Percentiles rank a stretch among this genome's conserved stretches.
These are phyloP conservation scores for Diacarnus erythraeanus DNA, from an alignment of 37 sponge, comb jelly and placozoan genomes.

Conservation along the genomic window DNA sequence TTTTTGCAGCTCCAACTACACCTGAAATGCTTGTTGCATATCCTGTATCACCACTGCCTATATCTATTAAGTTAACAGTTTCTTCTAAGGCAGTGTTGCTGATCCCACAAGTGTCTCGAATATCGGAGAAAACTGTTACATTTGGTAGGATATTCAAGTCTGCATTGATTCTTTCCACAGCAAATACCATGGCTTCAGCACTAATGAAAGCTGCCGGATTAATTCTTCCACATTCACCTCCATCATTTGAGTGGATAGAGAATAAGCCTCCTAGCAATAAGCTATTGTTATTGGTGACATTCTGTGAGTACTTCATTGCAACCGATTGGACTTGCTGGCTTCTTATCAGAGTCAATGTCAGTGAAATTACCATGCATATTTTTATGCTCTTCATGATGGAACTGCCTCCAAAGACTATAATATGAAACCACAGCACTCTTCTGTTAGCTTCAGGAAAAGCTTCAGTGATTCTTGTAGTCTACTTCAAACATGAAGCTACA, in stretches of 20 bases:
- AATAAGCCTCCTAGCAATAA: conserved; percentile 75
- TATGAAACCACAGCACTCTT: too few species aligned
- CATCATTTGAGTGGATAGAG: conserved; percentile 55
- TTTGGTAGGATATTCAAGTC: conserved; percentile 41
- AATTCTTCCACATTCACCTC: conserved; percentile 12
- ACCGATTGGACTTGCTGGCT: too few species aligned
- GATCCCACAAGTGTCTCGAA: conserved; percentile 69
- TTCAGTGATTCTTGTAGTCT: too few species aligned
- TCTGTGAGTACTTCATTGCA: too few species aligned
- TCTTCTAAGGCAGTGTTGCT: conserved; percentile 47
- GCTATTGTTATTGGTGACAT: not conserved
- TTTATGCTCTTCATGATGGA: too few species aligned
- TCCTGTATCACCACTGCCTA: not conserved
- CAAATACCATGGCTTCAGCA: conserved; percentile 71
- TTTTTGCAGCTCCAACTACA: conserved; percentile 71
- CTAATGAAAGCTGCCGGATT: conserved; percentile 35
- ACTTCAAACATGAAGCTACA: too few species aligned
- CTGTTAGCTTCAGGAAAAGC: too few species aligned
- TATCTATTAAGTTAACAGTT: conserved; percentile 10
- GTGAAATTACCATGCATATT: too few species aligned
- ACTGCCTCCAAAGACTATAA: too few species aligned
- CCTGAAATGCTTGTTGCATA: too few species aligned
- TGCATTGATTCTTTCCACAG: conserved; percentile 57
- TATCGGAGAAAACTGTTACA: conserved; percentile 52
- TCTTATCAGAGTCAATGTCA: too few species aligned